Evolutionary conservation across 92 coral and sea anemone species (phyloP), one percentile per base, ranked within the genome.

Genomic region (Desmophyllum pertusum): DNA sequence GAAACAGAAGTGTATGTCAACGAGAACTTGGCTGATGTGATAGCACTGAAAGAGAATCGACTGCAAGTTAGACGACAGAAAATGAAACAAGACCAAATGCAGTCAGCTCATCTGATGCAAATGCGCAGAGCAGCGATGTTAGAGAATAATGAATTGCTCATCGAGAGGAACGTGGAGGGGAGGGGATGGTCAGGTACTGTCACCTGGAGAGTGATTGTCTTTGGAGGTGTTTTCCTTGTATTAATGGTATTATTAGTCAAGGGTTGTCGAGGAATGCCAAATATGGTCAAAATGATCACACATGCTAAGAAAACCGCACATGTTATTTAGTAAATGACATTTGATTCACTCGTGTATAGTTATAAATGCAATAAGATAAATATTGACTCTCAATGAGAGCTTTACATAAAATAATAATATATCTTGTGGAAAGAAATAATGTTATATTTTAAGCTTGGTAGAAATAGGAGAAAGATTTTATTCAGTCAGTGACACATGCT

Each of bases 51-150:
- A 68, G 76, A 50, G 40, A 67, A 59, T 11, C 76, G 69, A 31
- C 14, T 68, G 39, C 76, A 25, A 36, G 30, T n/a, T 53, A 7
- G 41, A 33, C n/a, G n/a, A n/a, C n/a, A 78, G 29, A 76, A 31
- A 30, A 5, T 78, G 40, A 61, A 40, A 51, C 63, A 50, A 55
- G 48, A 51, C 23, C 25, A 35, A 36, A 33, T 21, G 25, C 79
- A 72, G 70, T 38, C 71, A 48, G 84, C 63, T 19, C 86, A 82
- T 57, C 86, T 82, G 10, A 13, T 29, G 71, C 61, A 55, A 73
- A 82, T 55, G 79, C 73, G 86, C 10, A 55, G 53, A 43, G 79
- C 86, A 21, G 61, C 79, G 40, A 82, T 82, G 86, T 14, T 82
- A n/a, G 43, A 61, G 35, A 57, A 30, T 27, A 55, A 43, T 40